Conservation (phyloP, 2,797 vertebrate species). For the Semaprochilodus insignis region DNA sequence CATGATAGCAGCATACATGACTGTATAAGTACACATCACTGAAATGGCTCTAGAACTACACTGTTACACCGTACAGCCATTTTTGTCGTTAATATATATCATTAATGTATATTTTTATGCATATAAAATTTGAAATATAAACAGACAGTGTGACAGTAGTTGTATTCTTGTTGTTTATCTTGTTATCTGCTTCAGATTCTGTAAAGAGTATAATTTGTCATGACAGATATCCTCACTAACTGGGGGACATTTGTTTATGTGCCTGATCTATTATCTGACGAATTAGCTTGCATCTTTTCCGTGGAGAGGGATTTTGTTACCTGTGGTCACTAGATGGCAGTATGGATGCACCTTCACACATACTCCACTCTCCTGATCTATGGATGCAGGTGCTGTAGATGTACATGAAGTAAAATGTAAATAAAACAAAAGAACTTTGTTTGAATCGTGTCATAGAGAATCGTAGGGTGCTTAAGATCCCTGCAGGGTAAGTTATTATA, state of each 20-base stretch:
- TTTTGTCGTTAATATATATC: neutral
- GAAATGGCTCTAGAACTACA: neutral
- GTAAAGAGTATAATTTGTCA: neutral
- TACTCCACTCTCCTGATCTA: neutral
- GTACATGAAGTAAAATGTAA: neutral
- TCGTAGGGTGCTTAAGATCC: too few species aligned
- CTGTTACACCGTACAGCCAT: neutral
- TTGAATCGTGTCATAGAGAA: too few species aligned
- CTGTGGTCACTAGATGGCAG: conserved; percentile 82
- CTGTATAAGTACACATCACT: neutral
- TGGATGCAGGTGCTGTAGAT: neutral
- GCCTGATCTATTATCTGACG: conserved; percentile 13
- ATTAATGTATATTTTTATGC: neutral
- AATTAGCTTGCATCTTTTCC: neutral
- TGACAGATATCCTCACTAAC: neutral
- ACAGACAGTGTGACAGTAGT: neutral
- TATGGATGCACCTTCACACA: conserved; percentile 70
- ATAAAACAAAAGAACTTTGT: neutral
- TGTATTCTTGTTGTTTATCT: neutral
- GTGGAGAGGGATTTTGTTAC: conserved; percentile 54
- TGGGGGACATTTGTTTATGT: neutral
- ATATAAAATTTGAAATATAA: neutral
- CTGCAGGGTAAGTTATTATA: too few species aligned
- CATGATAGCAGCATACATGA: neutral
- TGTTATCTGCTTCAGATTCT: neutral